Percentiles rank a stretch among this genome's conserved stretches.
Evolutionary conservation across 2,888 invertebrate genomes (phyloP).

Genomic region (Ophioninae sp.): DNA sequence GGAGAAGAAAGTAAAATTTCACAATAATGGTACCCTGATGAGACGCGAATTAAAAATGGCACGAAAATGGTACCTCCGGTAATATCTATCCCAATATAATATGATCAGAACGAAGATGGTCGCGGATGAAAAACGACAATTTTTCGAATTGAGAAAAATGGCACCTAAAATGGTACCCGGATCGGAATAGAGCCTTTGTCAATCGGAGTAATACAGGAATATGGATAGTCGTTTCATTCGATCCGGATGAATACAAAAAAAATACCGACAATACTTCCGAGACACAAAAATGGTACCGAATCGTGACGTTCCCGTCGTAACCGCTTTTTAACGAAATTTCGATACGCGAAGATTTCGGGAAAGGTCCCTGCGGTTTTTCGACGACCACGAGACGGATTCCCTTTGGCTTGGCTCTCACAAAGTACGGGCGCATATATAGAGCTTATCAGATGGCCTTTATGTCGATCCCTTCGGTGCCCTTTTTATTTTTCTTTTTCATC

Average conservation of each 20-base stretch:
- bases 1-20: too few species aligned
- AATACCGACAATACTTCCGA: too few species aligned
- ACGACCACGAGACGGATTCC: slow-evolving; percentile 23
- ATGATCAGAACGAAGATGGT: too few species aligned
- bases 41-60: neutral
- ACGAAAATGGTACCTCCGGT: neutral
- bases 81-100: too few species aligned
- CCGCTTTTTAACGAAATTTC: neutral
- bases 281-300: slow-evolving; percentile 3
- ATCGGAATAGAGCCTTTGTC: neutral
- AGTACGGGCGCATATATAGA: slow-evolving; percentile 27
- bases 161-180: neutral
- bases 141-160: neutral
- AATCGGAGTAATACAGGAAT: too few species aligned
- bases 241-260: too few species aligned
- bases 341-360: slow-evolving; percentile 11
- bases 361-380: slow-evolving; percentile 28
- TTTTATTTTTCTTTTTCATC: slow-evolving; percentile 50
- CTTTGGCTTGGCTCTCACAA: neutral
- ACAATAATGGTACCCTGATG: too few species aligned
- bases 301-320: neutral
- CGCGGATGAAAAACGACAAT: too few species aligned
- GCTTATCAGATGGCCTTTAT: slow-evolving; percentile 73
- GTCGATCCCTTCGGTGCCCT: slow-evolving; percentile 71
- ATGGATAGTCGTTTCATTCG: too few species aligned